Percentiles rank a stretch among this genome's conserved stretches.
These are phyloP conservation scores for Homarus americanus DNA, from an alignment of 1,140 invertebrate genomes.

Conservation along the genomic window DNA sequence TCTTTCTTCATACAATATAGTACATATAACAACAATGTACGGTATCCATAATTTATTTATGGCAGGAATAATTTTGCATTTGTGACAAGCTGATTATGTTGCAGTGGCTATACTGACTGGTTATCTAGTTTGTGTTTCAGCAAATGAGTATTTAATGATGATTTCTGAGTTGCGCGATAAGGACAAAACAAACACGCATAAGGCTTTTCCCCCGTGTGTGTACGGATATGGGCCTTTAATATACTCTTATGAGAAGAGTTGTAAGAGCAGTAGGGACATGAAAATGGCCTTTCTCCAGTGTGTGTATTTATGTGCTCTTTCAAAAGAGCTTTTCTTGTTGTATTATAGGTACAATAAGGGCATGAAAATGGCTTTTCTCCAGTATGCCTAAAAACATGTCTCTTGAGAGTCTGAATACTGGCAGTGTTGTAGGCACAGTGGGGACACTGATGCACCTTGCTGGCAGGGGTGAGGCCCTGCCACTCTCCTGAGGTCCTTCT, in stretches of 20 bases:
- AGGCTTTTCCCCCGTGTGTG: slow-evolving; percentile 21
- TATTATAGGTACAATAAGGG: slow-evolving; percentile 16
- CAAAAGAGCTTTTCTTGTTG: slow-evolving; percentile 22
- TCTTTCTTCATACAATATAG: no score
- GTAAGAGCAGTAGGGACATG: slow-evolving; percentile 9
- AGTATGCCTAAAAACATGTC: slow-evolving; percentile 28
- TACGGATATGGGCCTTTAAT: slow-evolving; percentile 21
- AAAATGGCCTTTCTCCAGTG: slow-evolving; percentile 14
- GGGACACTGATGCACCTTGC: slow-evolving; percentile 42
- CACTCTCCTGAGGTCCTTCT: slow-evolving; percentile 34
- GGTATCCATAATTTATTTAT: no score
- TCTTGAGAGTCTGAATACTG: slow-evolving; percentile 11
- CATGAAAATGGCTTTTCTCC: slow-evolving; percentile 27
- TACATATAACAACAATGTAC: no score
- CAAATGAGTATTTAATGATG: slow-evolving; percentile 23
- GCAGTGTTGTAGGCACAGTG: slow-evolving; percentile 44
- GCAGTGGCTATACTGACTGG: not conserved
- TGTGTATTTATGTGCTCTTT: slow-evolving; percentile 26
- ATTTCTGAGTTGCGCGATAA: slow-evolving; percentile 18
- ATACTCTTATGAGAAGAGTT: slow-evolving; percentile 19
- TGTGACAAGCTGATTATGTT: not conserved
- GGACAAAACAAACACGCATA: slow-evolving; percentile 17
- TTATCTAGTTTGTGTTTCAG: slow-evolving; percentile 22
- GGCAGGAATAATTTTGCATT: not conserved
- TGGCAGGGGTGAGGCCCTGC: slow-evolving; percentile 15